Evolutionary conservation across 2,113 vertebrate species (phyloP), one percentile per base, ranked within the genome.

Genomic region (Oryzias woworae): DNA sequence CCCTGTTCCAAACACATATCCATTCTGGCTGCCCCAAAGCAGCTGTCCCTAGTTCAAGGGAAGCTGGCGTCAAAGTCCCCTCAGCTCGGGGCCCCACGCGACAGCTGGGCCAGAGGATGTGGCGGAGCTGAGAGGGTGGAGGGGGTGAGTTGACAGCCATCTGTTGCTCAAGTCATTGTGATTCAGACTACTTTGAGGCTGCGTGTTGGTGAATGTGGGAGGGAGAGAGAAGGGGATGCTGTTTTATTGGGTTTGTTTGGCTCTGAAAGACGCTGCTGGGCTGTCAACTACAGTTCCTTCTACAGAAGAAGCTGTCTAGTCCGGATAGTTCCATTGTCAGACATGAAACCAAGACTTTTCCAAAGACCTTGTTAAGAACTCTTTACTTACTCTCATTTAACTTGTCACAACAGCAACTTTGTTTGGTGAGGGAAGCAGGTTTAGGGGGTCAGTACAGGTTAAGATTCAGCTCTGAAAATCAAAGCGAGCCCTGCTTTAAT

Each of bases 131-230:
- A 64, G 76, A 72, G 57, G 74, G 69, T 76, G 67, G 79, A 73
- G 75, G 79, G 77, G 82, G 72, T 69, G 77, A 78, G 82, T 87
- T 87, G 87, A 89, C 85, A 89, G 87, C 87, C 89, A 90, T 90
- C 89, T 90, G 87, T 90, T 89, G 87, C 85, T 79, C 57, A 68
- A 86, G 85, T 84, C 85, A 85, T 89, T 89, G 89, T 89, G 82
- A 88, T 88, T 85, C 83, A 77, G 78, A 58, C 65, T 60, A 66
- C 71, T 77, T 75, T 81, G 67, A 73, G 75, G 45, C 53, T 61
- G 70, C 55, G 31, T 82, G 64, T 80, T 56, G 69, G 42, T 82
- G 58, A 67, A 56, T 68, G 23, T 78, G 68, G 10, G 49, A 26
- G 53, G 7, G 62, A 62, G 26, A 66, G 50, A 54, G 53, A 58